Conservation (phyloP, 2,797 vertebrate genomes). For the Varecia variegata region DNA sequence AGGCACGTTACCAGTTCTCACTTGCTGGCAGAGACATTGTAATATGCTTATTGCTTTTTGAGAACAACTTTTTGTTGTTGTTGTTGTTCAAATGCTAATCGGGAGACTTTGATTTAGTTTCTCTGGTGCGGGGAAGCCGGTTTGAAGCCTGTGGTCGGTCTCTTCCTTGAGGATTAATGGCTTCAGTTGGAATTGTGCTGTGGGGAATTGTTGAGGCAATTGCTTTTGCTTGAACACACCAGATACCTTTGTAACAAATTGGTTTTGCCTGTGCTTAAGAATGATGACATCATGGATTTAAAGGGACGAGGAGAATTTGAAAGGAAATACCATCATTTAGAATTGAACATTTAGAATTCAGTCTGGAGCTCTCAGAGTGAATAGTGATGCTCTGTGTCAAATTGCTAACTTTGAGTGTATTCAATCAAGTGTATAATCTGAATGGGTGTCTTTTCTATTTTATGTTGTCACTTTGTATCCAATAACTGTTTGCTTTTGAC, state of each 20-base stretch:
- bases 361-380: not conserved
- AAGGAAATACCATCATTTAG: not conserved
- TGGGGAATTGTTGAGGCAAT: not conserved
- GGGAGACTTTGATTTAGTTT: slow-evolving; percentile 9
- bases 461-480: not conserved
- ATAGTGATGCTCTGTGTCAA: not conserved
- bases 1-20: not conserved
- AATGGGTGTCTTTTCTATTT: not conserved
- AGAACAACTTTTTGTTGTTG: slow-evolving; percentile 24
- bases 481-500: slow-evolving; percentile 22
- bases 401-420: slow-evolving; percentile 19
- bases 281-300: slow-evolving; percentile 40
- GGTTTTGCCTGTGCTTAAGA: slow-evolving; percentile 58
- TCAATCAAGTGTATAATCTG: not conserved
- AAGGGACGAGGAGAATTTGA: slow-evolving; percentile 26
- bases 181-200: not conserved
- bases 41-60: not conserved
- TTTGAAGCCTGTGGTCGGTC: not conserved
- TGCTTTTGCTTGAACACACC: not conserved
- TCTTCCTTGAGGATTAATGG: not conserved
- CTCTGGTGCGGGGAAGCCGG: not conserved
- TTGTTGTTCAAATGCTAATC: not conserved
- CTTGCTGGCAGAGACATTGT: not conserved
- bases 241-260: slow-evolving; percentile 36
- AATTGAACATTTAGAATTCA: not conserved